These are phyloP conservation scores for Platycheirus albimanus DNA, from an alignment of 2,888 invertebrate genomes.

Conservation along the genomic window DNA sequence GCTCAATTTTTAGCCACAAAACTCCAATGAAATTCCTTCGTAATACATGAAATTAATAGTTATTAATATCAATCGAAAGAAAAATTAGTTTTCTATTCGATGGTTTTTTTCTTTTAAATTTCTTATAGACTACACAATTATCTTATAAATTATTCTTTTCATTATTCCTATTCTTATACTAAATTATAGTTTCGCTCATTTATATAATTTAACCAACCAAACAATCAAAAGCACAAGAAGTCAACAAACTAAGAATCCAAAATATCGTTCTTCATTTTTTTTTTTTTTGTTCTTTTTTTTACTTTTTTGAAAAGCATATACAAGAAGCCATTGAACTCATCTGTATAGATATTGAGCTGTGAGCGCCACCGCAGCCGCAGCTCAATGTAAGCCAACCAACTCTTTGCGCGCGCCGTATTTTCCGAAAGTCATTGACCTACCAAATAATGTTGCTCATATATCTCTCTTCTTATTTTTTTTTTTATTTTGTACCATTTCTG, in stretches of 20 bases:
- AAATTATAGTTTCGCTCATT: slow-evolving; percentile 43
- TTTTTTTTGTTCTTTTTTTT: background rate
- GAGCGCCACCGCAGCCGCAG: slow-evolving; percentile 58
- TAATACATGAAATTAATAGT: background rate
- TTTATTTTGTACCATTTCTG: too few species aligned
- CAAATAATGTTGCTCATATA: slow-evolving; percentile 64
- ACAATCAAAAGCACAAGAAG: slow-evolving; percentile 53
- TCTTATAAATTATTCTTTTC: slow-evolving; percentile 5
- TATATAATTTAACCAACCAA: slow-evolving; percentile 40
- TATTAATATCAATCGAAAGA: slow-evolving; percentile 1
- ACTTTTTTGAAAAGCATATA: slow-evolving; percentile 60
- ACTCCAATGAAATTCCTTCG: too few species aligned
- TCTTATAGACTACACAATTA: too few species aligned
- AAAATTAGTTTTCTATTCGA: too few species aligned
- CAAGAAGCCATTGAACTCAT: slow-evolving; percentile 69
- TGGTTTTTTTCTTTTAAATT: too few species aligned
- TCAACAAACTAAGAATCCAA: slow-evolving; percentile 62
- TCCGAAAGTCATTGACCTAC: slow-evolving; percentile 66
- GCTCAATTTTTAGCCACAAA: too few species aligned
- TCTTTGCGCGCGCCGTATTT: slow-evolving; percentile 56
- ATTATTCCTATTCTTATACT: slow-evolving; percentile 33
- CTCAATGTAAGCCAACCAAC: slow-evolving; percentile 58
- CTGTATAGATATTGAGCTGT: slow-evolving; percentile 40
- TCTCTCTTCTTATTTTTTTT: slow-evolving; percentile 39
- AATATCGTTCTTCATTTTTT: slow-evolving; percentile 40